Evolutionary conservation across 2,888 invertebrate species (phyloP).

Genomic region (Auanema sp.): DNA sequence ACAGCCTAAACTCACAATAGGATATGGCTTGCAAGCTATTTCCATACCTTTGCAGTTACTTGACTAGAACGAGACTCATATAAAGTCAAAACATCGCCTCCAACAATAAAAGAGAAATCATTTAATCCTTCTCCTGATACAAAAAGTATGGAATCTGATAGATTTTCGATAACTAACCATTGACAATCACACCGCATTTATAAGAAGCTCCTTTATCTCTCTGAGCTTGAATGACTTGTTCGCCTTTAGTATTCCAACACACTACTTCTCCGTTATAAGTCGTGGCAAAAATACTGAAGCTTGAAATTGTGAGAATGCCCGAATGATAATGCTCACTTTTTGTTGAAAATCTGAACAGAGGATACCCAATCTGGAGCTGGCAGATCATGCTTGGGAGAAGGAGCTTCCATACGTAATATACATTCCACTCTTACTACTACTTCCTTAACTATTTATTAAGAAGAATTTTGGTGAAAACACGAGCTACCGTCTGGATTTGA

Average conservation of each 20-base stretch:
- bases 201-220: slow-evolving; percentile 16
- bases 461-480: slow-evolving; percentile 3
- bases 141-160: slow-evolving; percentile 12
- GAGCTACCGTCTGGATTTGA: slow-evolving; percentile 45
- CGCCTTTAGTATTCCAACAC: slow-evolving; percentile 44
- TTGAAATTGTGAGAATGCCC: neutral
- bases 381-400: slow-evolving; percentile 86
- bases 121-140: neutral
- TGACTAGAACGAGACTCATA: too few relatives aligned
- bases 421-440: slow-evolving; percentile 86
- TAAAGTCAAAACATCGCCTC: too few relatives aligned
- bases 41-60: too few relatives aligned
- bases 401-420: slow-evolving; percentile 84
- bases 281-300: slow-evolving; percentile 54
- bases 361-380: slow-evolving; percentile 98
- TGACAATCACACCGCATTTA: slow-evolving; percentile 36
- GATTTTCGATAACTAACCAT: slow-evolving; percentile 27
- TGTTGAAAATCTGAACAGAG: slow-evolving; percentile 70
- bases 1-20: slow-evolving; percentile 22
- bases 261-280: slow-evolving; percentile 56
- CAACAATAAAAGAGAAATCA: too few relatives aligned
- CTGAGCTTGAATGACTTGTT: slow-evolving; percentile 9
- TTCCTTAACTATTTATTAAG: slow-evolving; percentile 69
- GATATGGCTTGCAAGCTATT: neutral
- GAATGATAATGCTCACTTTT: slow-evolving; percentile 36